Conservation (phyloP, 2,888 invertebrate species). For the Aquatica leii region DNA sequence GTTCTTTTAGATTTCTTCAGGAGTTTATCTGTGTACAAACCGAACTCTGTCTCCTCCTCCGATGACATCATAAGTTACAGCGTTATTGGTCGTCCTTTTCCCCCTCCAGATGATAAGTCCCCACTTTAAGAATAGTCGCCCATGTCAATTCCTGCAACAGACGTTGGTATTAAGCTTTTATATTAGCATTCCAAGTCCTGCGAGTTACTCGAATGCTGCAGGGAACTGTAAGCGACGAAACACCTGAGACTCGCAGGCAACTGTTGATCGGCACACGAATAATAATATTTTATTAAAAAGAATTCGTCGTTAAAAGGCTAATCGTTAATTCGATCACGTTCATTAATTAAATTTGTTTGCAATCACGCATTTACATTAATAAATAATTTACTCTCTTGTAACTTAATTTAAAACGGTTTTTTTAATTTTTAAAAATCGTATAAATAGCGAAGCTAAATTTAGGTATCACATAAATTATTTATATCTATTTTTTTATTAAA, state of each 20-base stretch:
- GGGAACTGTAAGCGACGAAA: slow-evolving; percentile 19
- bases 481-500: too few relatives aligned
- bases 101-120: slow-evolving; percentile 66
- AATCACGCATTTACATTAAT: too few relatives aligned
- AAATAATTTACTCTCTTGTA: too few relatives aligned
- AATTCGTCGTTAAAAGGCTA: background rate
- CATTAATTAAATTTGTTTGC: too few relatives aligned
- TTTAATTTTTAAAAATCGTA: too few relatives aligned
- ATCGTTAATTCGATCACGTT: background rate
- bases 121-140: slow-evolving; percentile 65
- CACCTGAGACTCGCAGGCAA: slow-evolving; percentile 31
- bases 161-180: slow-evolving; percentile 33
- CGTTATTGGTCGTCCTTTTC: slow-evolving; percentile 82
- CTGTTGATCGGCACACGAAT: background rate
- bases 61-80: slow-evolving; percentile 94
- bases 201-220: slow-evolving; percentile 8
- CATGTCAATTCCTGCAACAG: slow-evolving; percentile 61
- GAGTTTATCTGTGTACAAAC: slow-evolving; percentile 92
- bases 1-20: slow-evolving; percentile 93
- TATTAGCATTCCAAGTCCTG: slow-evolving; percentile 15
- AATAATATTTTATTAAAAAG: too few relatives aligned
- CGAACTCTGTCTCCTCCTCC: slow-evolving; percentile 94
- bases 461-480: too few relatives aligned
- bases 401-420: too few relatives aligned
- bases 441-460: too few relatives aligned